These are phyloP conservation scores for Galemys pyrenaicus DNA, from an alignment of 2,113 vertebrate species.

Conservation along the genomic window DNA sequence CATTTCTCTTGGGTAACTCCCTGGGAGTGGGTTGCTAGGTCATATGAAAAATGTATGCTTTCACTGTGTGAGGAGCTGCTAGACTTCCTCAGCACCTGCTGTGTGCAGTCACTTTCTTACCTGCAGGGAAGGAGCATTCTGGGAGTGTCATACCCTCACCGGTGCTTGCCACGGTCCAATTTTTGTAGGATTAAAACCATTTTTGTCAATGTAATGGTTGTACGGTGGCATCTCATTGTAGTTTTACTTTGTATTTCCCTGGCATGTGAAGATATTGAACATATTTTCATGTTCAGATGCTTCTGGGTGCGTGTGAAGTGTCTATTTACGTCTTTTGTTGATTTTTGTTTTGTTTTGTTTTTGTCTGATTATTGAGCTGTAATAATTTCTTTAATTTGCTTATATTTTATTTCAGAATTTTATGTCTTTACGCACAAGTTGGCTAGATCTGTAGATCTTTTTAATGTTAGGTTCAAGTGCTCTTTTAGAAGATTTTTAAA, in stretches of 20 bases:
- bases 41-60: neutral
- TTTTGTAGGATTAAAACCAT: neutral
- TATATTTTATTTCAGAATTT: neutral
- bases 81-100: neutral
- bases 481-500: neutral
- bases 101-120: neutral
- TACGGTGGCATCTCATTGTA: neutral
- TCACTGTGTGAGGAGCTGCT: neutral
- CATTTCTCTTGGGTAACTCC: neutral
- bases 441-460: neutral
- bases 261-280: too few species aligned
- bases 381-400: neutral
- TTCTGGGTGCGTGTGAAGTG: neutral
- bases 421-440: neutral
- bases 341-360: neutral
- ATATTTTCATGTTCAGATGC: too few species aligned
- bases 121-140: neutral
- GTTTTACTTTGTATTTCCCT: too few species aligned
- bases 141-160: too few species aligned
- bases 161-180: neutral
- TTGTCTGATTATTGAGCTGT: neutral
- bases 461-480: neutral
- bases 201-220: neutral
- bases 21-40: neutral
- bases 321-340: neutral